Evolutionary conservation across 2,888 invertebrate genomes (phyloP).

Genomic region (Drepana falcataria): DNA sequence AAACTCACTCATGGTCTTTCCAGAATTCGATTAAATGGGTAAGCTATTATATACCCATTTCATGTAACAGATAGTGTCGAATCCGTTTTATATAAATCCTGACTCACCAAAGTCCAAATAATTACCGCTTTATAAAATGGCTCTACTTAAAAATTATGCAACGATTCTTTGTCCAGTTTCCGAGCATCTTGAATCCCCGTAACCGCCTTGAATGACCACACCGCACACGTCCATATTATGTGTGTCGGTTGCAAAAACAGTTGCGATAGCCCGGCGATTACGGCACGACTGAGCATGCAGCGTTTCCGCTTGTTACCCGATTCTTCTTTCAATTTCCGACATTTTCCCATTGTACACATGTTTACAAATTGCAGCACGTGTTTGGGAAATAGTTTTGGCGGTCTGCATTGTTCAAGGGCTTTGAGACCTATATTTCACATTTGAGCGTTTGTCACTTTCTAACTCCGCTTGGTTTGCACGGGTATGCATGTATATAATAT

Average conservation of each 20-base stretch:
- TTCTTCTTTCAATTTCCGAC: constrained; percentile 24
- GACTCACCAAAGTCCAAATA: no score
- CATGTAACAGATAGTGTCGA: no score
- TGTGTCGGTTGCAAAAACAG: constrained; percentile 31
- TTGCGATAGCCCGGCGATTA: constrained; percentile 41
- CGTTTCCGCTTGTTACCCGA: constrained; percentile 27
- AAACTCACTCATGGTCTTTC: no score
- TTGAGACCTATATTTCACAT: no score
- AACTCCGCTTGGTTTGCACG: no score
- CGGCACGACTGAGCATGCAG: constrained; percentile 26
- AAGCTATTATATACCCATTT: no score
- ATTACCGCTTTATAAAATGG: not conserved
- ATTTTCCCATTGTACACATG: constrained; percentile 4
- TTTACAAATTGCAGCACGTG: not conserved
- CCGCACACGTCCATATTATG: constrained; percentile 36
- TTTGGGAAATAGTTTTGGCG: not conserved
- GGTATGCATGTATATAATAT: no score
- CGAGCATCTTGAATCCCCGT: not conserved
- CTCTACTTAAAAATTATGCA: not conserved
- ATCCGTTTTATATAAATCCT: no score
- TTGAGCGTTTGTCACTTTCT: no score
- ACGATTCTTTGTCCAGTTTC: not conserved
- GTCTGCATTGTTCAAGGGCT: no score
- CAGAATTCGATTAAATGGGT: no score
- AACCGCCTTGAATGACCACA: constrained; percentile 9